Conservation (phyloP, 2,797 vertebrate genomes). For the Pyrrhura leucotis region DNA sequence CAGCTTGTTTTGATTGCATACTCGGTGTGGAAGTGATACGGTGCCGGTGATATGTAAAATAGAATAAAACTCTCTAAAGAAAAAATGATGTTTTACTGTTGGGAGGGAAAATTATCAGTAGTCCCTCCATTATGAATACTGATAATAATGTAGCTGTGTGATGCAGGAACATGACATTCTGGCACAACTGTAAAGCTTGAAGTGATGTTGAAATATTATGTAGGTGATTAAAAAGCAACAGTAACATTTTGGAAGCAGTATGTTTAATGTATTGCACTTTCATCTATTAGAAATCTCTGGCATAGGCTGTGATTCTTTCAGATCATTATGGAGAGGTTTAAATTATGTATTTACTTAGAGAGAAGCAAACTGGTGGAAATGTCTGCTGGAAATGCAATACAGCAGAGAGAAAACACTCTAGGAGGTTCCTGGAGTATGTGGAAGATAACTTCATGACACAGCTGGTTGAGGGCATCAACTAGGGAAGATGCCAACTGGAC, state of each 20-base stretch:
- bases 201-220: conserved; percentile 33
- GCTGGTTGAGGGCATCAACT: not conserved
- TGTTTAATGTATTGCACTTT: conserved; percentile 41
- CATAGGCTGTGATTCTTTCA: conserved; percentile 20
- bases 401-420: not conserved
- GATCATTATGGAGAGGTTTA: not conserved
- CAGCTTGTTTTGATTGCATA: not conserved
- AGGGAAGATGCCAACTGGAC: not conserved
- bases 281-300: conserved; percentile 35
- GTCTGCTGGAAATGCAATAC: not conserved
- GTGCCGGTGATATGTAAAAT: not conserved
- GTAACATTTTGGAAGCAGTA: conserved; percentile 5
- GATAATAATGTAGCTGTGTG: not conserved
- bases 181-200: conserved; percentile 34
- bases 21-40: not conserved
- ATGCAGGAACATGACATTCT: not conserved
- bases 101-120: not conserved
- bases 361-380: not conserved
- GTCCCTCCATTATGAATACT: not conserved
- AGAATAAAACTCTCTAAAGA: not conserved
- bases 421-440: not conserved
- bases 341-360: conserved; percentile 29
- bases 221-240: conserved; percentile 20
- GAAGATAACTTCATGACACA: not conserved
- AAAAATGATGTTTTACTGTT: not conserved